A percentile compares a stretch with the other conserved stretches of the same genome.
These are phyloP conservation scores for Odontocolon sp. DNA, from an alignment of 2,888 invertebrate species.

Conservation along the genomic window DNA sequence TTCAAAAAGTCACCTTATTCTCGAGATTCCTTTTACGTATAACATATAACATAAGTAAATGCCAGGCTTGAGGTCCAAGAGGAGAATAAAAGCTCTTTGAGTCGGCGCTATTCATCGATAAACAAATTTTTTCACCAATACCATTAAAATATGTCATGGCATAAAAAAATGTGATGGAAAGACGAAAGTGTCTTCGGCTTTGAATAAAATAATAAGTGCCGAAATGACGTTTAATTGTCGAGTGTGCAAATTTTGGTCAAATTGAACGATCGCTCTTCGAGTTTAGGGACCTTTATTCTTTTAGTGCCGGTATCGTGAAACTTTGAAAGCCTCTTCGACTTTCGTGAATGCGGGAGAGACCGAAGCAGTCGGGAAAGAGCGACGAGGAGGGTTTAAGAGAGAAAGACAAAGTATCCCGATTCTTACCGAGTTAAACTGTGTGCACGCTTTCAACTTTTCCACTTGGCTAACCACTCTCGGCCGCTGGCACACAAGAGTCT, in stretches of 20 bases:
- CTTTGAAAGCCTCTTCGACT: conserved; percentile 64
- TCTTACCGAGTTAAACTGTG: conserved; percentile 69
- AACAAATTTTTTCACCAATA: too few relatives aligned
- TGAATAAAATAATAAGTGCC: too few relatives aligned
- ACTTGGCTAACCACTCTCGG: conserved; percentile 61
- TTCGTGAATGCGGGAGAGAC: conserved; percentile 35
- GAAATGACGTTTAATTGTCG: too few relatives aligned
- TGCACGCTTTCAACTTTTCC: conserved; percentile 69
- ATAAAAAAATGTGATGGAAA: too few relatives aligned
- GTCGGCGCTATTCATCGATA: background rate
- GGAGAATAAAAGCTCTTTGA: background rate
- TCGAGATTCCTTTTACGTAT: too few relatives aligned
- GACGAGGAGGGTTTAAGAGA: conserved; percentile 35
- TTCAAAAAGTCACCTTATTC: background rate
- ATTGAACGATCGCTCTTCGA: conserved; percentile 35
- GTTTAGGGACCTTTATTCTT: conserved; percentile 58
- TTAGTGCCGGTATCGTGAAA: conserved; percentile 64
- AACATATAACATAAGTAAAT: background rate
- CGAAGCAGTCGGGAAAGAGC: background rate
- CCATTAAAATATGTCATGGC: too few relatives aligned
- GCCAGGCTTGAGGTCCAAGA: background rate
- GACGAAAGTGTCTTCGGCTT: too few relatives aligned
- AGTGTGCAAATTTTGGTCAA: background rate
- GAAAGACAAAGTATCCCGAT: conserved; percentile 56
- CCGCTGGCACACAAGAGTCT: conserved; percentile 12